A percentile compares a stretch with the other conserved stretches of the same genome.
These are phyloP conservation scores for Campylorhamphus procurvoides DNA, from an alignment of 2,113 vertebrate species.

Conservation along the genomic window DNA sequence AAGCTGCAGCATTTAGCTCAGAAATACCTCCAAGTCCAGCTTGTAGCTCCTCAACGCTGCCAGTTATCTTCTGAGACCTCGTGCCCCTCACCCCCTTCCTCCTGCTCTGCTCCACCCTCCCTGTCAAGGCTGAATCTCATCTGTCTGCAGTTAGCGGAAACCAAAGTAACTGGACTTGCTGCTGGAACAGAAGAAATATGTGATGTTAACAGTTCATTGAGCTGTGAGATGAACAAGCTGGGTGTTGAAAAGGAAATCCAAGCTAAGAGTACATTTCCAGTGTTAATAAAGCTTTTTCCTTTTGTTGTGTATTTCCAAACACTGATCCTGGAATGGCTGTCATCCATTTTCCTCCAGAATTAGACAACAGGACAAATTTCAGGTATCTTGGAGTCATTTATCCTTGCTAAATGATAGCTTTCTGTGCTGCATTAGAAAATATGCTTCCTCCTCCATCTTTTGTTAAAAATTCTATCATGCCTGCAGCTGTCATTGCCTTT, in stretches of 20 bases:
- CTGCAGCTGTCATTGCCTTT: not conserved
- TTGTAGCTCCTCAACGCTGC: not conserved
- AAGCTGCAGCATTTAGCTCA: not conserved
- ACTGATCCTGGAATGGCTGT: constrained; percentile 49
- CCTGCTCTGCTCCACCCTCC: not conserved
- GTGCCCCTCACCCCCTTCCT: not conserved
- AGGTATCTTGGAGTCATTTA: constrained; percentile 10
- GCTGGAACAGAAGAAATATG: constrained; percentile 78
- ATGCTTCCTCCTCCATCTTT: constrained; percentile 1
- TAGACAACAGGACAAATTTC: constrained; percentile 64
- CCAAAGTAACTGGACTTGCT: constrained; percentile 62
- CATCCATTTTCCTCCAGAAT: constrained; percentile 63
- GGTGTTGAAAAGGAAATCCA: constrained; percentile 71
- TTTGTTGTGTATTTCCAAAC: constrained; percentile 72
- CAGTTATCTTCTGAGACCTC: not conserved
- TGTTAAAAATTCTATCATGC: not conserved
- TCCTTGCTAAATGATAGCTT: constrained; percentile 27
- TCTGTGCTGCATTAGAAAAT: constrained; percentile 13
- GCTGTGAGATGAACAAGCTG: constrained; percentile 82
- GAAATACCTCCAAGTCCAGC: not conserved
- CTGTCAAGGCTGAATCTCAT: constrained; percentile 54
- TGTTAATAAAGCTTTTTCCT: constrained; percentile 74
- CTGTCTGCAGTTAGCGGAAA: constrained; percentile 68
- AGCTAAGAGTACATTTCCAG: constrained; percentile 72
- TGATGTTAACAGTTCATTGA: constrained; percentile 81